Evolutionary conservation across 2,113 vertebrate species (phyloP), one percentile per base, ranked within the genome.

Genomic region (Engraulis encrasicolus): DNA sequence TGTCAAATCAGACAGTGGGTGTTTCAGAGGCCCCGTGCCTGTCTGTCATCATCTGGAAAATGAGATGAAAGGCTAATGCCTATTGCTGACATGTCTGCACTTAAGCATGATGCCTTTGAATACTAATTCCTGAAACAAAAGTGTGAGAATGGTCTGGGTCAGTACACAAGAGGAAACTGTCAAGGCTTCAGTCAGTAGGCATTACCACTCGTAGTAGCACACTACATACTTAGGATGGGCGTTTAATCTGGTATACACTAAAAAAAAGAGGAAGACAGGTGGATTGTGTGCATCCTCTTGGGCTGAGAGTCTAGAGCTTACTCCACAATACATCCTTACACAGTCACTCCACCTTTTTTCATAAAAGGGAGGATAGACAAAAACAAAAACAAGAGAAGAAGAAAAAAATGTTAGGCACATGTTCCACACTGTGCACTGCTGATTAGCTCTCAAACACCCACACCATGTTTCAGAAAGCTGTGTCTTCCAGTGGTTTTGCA

Each of bases 21-120:
- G 80, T 83, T 82, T 90, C 86, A 84, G 89, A 78, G 89, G 78
- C 85, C 50, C 74, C 58, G 85, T 81, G 81, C 83, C n/a, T n/a
- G n/a, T n/a, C 84, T 90, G 87, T 86, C 89, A 90, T 89, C 90
- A 87, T 83, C 54, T 38, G 78, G 78, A 87, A 71, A 78, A 89
- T 86, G 82, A 86, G 50, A 92, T 89, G 84, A 92, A 92, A 91
- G 88, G 89, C 81, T n/a, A 89, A 84, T 78, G 90, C 58, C 40
- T 86, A 78, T 90, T 78, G 87, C 88, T 82, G 89, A 89, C n/a
- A 66, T 1, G 74, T 89, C 88, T 19, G 83, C 88, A 84, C 78
- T 87, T 89, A 87, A n/a, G n/a, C n/a, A n/a, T n/a, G 84, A 86
- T 80, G 83, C 83, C 83, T 85, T 89, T 89, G 88, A 93, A 91